Conservation (phyloP, 2,888 invertebrate species). For the Zygothrica quintamaculata region DNA sequence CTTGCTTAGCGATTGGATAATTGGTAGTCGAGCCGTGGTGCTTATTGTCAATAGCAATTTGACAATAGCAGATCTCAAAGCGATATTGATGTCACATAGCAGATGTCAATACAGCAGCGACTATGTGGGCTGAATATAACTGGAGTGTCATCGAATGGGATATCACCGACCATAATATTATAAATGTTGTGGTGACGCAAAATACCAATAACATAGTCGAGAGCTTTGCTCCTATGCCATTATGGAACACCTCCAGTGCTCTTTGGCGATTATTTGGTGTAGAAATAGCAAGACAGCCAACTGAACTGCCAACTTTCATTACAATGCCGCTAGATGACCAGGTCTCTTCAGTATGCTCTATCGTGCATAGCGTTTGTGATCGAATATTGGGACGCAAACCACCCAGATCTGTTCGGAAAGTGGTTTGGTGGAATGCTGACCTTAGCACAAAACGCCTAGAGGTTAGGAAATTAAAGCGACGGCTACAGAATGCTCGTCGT, state of each 20-base stretch:
- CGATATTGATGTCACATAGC: conserved; percentile 22
- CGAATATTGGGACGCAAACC: conserved; percentile 7
- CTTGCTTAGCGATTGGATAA: conserved; percentile 20
- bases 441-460: conserved; percentile 15
- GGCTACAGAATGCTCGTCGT: conserved; percentile 24
- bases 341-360: conserved; percentile 9
- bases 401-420: conserved; percentile 3
- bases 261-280: conserved; percentile 21
- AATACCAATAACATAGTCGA: conserved; percentile 18
- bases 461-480: conserved; percentile 27
- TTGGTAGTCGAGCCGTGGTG: conserved; percentile 2
- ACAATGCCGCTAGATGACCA: conserved; percentile 7
- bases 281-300: conserved; percentile 3
- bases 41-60: conserved; percentile 25
- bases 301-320: neutral
- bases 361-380: conserved; percentile 18
- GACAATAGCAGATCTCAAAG: neutral
- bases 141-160: conserved; percentile 33
- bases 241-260: conserved; percentile 19
- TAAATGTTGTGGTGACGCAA: conserved; percentile 12
- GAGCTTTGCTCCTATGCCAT: conserved; percentile 27
- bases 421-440: conserved; percentile 29
- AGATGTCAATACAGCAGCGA: conserved; percentile 13
- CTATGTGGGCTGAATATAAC: conserved; percentile 21
- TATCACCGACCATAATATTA: conserved; percentile 33